Evolutionary conservation across 1,140 invertebrate species (phyloP).

Genomic region (Cydia fagiglandana): DNA sequence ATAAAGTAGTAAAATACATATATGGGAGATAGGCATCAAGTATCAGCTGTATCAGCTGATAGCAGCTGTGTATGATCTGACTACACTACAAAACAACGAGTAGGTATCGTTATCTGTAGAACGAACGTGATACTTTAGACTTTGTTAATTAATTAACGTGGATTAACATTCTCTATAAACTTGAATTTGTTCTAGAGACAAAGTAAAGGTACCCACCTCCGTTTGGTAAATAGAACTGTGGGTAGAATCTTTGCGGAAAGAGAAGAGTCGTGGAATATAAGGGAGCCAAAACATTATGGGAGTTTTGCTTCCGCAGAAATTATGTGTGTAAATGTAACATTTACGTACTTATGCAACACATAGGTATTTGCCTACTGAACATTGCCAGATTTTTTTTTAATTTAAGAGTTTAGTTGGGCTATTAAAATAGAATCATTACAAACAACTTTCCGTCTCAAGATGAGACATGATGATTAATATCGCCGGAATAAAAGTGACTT

Average conservation of each 20-base stretch:
- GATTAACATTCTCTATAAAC: too few species aligned
- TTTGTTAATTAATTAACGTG: too few species aligned
- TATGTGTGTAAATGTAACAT: background rate
- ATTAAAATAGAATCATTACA: conserved; percentile 11
- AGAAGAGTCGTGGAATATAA: too few species aligned
- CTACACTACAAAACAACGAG: too few species aligned
- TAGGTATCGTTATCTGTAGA: background rate
- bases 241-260: too few species aligned
- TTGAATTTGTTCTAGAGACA: background rate
- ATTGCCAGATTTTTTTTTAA: background rate
- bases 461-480: background rate
- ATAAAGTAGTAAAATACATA: too few species aligned
- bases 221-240: background rate
- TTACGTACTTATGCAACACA: too few species aligned
- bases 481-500: conserved; percentile 9
- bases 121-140: background rate
- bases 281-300: too few species aligned
- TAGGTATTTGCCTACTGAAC: background rate
- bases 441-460: background rate
- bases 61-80: too few species aligned
- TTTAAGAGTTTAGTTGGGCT: background rate
- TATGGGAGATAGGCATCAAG: too few species aligned
- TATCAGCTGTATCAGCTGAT: too few species aligned
- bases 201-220: background rate
- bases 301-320: too few species aligned